Conservation (phyloP, 1,140 invertebrate species). For the Drosophila biarmipes region DNA sequence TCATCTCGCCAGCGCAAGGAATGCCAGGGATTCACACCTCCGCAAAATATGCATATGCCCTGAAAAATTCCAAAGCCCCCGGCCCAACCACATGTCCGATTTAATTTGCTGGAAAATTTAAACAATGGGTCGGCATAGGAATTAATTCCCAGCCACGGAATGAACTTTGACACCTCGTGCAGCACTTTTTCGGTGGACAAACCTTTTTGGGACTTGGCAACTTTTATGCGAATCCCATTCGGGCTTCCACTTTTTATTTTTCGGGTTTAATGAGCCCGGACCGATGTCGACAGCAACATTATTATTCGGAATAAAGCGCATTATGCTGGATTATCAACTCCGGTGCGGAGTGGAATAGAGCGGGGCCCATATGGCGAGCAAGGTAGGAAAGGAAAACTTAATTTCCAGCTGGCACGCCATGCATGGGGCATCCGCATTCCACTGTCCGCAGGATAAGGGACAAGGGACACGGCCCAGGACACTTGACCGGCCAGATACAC, state of each 20-base stretch:
- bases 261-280: constrained; percentile 75
- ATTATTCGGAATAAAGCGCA: constrained; percentile 84
- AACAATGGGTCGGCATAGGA: constrained; percentile 70
- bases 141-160: constrained; percentile 75
- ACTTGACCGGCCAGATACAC: constrained; percentile 45
- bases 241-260: constrained; percentile 20
- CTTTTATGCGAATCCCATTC: constrained; percentile 47
- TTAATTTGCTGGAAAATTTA: constrained; percentile 84
- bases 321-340: constrained; percentile 84
- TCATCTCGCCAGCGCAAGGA: constrained; percentile 55
- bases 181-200: constrained; percentile 84
- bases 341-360: constrained; percentile 9
- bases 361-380: constrained; percentile 43
- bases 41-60: constrained; percentile 42
- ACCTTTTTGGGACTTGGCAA: constrained; percentile 53
- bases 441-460: constrained; percentile 37
- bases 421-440: constrained; percentile 51
- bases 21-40: constrained; percentile 70
- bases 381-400: constrained; percentile 81
- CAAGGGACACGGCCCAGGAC: constrained; percentile 31
- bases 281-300: constrained; percentile 81
- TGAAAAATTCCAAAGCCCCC: constrained; percentile 3
- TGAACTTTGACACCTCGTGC: constrained; percentile 84
- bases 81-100: constrained; percentile 34
- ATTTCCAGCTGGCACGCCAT: constrained; percentile 77